A percentile compares a stretch with the other conserved stretches of the same genome.
Evolutionary conservation across 1,140 invertebrate genomes (phyloP).

Genomic region (Apolygus lucorum): DNA sequence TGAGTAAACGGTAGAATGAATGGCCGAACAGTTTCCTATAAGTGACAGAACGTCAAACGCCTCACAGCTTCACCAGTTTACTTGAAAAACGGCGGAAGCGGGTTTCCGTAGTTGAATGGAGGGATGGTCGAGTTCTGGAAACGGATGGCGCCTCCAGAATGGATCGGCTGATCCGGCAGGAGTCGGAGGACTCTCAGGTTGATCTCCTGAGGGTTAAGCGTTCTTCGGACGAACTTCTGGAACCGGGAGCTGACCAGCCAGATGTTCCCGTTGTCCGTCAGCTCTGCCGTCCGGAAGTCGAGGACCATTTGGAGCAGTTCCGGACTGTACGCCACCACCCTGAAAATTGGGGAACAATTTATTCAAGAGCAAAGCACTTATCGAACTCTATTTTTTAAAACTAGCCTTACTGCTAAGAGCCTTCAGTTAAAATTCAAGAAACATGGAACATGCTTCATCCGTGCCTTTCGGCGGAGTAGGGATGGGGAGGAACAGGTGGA

Average conservation of each 20-base stretch:
- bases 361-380: no score
- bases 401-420: no score
- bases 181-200: constrained; percentile 56
- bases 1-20: no score
- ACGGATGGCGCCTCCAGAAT: constrained; percentile 17
- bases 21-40: no score
- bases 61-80: no score
- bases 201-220: constrained; percentile 47
- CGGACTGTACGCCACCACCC: constrained; percentile 56
- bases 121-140: not conserved
- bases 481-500: no score
- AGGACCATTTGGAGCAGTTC: constrained; percentile 63
- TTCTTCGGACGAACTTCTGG: constrained; percentile 63
- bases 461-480: no score
- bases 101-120: not conserved
- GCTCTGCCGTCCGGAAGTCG: constrained; percentile 53
- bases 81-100: not conserved
- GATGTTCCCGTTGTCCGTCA: constrained; percentile 51
- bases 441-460: no score
- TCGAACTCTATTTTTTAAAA: no score
- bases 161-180: not conserved
- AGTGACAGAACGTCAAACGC: no score
- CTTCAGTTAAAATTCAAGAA: no score
- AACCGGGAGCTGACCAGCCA: constrained; percentile 63
- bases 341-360: constrained; percentile 36